Base-by-base conservation (phyloP, 30 jellyfish, hydroid and myxozoan species). In the Calvadosia cruxmelitensis region DNA sequence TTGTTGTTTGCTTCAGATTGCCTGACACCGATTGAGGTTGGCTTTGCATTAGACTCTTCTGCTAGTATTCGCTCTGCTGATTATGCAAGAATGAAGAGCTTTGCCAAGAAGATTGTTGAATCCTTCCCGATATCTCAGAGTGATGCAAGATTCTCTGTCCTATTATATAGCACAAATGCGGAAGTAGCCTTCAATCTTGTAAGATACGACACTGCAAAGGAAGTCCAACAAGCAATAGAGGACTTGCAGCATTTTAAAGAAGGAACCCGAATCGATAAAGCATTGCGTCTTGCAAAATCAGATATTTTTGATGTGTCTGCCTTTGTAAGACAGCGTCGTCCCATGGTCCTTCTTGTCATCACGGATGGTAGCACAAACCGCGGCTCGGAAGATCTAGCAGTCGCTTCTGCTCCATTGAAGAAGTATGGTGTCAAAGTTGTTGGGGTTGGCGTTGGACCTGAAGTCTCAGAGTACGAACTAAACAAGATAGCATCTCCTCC, bases 361-460 rank as follows among this genome's bases (percentile, higher is more conserved):
- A 80, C 85, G 2, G 96, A 86, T 63, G 96, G 96, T 20, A 72
- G 80, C 63, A 86, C 85, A 26, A 63, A 78, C 42, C 68, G 75
- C 12, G 86, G 94, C 12, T 80, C 89, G 34, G 83, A 75, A 67
- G 94, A 79, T 53, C 87, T 86, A 26, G 74, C 50, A 20, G 70
- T 52, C 12, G 96, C 91, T 1, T 72, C 83, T n/a, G 72, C 73
- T 52, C 94, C 94, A 3, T 49, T 86, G 76, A 86, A 86, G 70
- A 87, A 77, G 29, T 86, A 64, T 50, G 96, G 96, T 12, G 96
- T 86, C 29, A 86, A 63, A 16, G 94, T 86, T 27, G 77, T 86
- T 12, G 96, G 90, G 2, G 81, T 86, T 50, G 96, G 96, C 16
- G 94, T 86, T 16, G 96, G 96, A 2, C 94, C 94, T 0, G 96